Conservation (phyloP, 2,888 invertebrate genomes). For the Tubulanus polymorphus region DNA sequence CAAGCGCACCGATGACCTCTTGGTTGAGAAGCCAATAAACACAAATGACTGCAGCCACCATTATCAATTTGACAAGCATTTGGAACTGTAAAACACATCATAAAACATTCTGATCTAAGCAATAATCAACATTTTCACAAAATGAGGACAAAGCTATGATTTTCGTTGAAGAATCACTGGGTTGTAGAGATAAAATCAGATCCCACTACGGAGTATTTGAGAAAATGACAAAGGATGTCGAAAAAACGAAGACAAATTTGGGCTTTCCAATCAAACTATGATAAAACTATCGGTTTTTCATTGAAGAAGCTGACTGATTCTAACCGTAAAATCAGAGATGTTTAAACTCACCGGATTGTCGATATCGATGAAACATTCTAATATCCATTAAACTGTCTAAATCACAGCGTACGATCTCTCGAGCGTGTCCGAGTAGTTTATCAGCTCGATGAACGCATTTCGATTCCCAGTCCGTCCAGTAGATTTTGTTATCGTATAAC, state of each 20-base stretch:
- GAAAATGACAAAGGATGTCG: no score
- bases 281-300: no score
- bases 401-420: slow-evolving; percentile 67
- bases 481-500: slow-evolving; percentile 81
- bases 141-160: no score
- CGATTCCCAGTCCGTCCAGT: slow-evolving; percentile 92
- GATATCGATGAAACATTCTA: slow-evolving; percentile 57
- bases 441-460: slow-evolving; percentile 77
- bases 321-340: no score
- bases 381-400: slow-evolving; percentile 88
- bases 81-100: slow-evolving; percentile 60
- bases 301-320: no score
- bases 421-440: slow-evolving; percentile 44
- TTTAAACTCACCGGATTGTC: slow-evolving; percentile 45
- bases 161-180: no score
- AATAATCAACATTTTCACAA: no score
- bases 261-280: no score
- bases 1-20: slow-evolving; percentile 72
- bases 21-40: slow-evolving; percentile 60
- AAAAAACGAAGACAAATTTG: no score
- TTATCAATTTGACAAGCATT: slow-evolving; percentile 67
- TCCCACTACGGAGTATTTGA: no score
- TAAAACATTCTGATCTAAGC: no score
- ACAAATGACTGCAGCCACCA: slow-evolving; percentile 83
- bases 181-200: no score